phyloP scores from a whole-genome alignment of 2,797 vertebrate species.

The Thripadectes ignobilis region DNA sequence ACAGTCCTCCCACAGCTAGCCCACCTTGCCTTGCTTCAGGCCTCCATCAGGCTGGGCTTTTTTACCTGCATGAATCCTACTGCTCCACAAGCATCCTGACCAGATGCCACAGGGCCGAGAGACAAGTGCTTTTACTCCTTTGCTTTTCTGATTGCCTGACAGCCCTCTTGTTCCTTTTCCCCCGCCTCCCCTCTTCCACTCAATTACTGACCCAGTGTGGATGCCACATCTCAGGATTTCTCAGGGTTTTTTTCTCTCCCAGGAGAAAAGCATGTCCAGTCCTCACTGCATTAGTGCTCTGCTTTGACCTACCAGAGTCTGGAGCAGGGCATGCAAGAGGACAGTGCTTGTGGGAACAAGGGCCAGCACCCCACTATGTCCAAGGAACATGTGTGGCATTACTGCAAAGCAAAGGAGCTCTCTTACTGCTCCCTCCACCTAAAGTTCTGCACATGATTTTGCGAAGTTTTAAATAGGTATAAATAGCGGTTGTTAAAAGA shows the following conservation, averaged over 20 bases:
- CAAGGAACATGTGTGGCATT: accelerated
- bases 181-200: neutral
- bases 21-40: conserved; percentile 30
- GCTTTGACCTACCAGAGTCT: neutral
- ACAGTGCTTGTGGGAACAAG: neutral
- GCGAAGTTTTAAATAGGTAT: neutral
- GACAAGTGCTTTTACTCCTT: neutral
- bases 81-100: neutral
- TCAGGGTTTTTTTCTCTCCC: neutral
- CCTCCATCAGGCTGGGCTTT: neutral
- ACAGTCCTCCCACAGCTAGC: conserved; percentile 11
- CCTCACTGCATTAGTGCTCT: neutral
- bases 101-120: neutral
- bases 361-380: neutral
- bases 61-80: neutral
- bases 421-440: neutral
- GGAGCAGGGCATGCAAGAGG: neutral
- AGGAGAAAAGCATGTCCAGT: neutral
- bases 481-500: neutral
- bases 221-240: neutral
- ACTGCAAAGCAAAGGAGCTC: neutral
- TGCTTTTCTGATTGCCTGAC: neutral
- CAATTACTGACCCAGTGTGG: neutral
- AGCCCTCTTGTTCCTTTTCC: neutral
- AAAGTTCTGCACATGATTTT: neutral